Evolutionary conservation across 2,888 invertebrate genomes (phyloP).

Genomic region (Drosophila acutilabella): DNA sequence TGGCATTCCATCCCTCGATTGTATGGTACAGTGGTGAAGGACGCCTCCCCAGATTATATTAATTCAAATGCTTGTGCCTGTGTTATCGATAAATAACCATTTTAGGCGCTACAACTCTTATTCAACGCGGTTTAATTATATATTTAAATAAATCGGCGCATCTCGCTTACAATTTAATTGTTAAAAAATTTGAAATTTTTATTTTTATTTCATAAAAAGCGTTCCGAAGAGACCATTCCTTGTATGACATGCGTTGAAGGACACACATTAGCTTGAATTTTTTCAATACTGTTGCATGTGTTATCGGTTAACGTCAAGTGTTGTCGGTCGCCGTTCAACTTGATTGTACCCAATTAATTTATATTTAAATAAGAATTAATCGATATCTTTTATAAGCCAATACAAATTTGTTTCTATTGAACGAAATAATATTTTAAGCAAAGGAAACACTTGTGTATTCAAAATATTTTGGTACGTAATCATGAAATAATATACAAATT

Average conservation of each 20-base stretch:
- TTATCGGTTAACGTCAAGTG: constrained; percentile 3
- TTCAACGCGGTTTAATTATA: no score
- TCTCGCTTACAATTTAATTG: no score
- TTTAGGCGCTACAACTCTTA: no score
- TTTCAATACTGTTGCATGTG: neutral
- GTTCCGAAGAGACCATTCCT: no score
- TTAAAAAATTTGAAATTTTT: no score
- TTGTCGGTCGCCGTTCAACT: neutral
- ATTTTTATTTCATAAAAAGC: no score
- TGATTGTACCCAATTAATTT: neutral
- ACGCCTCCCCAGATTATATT: neutral
- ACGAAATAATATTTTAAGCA: no score
- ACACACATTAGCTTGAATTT: no score
- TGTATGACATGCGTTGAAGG: no score
- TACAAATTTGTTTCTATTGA: no score
- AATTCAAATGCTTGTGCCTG: neutral
- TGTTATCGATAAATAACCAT: constrained; percentile 8
- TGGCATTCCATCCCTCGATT: constrained; percentile 8
- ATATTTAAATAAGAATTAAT: neutral
- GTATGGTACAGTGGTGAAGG: neutral
- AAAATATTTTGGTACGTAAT: neutral
- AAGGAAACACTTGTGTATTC: no score
- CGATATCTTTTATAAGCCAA: neutral
- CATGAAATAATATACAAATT: neutral
- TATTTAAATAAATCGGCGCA: no score